phyloP scores from a whole-genome alignment of 2,113 vertebrate species.

The Phalacrocorax pelagicus region DNA sequence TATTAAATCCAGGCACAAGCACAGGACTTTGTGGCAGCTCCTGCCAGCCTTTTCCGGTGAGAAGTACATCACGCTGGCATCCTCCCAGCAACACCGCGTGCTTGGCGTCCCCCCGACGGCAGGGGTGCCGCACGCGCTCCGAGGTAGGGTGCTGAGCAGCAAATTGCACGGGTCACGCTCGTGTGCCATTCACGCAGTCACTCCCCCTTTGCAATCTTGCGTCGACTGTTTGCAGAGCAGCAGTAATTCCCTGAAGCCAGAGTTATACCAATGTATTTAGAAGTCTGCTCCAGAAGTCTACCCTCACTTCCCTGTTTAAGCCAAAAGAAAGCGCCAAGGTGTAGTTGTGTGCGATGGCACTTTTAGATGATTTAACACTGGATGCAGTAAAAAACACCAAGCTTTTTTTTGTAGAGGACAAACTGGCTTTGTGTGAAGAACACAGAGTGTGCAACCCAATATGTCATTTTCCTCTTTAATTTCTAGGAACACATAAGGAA shows the following conservation, averaged over 20 bases:
- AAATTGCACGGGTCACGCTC: rapidly evolving
- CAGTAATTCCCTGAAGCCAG: not conserved
- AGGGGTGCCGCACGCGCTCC: rapidly evolving
- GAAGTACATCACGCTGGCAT: not conserved
- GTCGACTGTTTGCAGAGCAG: not conserved
- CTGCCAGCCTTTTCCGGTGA: rapidly evolving
- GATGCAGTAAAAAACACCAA: not conserved
- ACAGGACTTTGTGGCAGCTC: not conserved
- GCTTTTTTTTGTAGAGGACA: not conserved
- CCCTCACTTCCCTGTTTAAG: not conserved
- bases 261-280: not conserved
- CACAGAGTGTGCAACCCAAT: not conserved
- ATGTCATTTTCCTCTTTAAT: not conserved
- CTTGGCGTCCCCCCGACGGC: rapidly evolving
- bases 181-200: rapidly evolving
- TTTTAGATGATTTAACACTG: not conserved
- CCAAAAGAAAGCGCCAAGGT: not conserved
- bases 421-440: not conserved
- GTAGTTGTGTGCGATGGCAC: not conserved
- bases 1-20: not conserved
- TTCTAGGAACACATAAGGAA: not conserved
- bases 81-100: not conserved
- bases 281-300: not conserved
- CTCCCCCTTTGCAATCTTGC: rapidly evolving
- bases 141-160: not conserved